These are phyloP conservation scores for Sitta carolinensis DNA, from an alignment of 2,797 vertebrate species.

Conservation along the genomic window DNA sequence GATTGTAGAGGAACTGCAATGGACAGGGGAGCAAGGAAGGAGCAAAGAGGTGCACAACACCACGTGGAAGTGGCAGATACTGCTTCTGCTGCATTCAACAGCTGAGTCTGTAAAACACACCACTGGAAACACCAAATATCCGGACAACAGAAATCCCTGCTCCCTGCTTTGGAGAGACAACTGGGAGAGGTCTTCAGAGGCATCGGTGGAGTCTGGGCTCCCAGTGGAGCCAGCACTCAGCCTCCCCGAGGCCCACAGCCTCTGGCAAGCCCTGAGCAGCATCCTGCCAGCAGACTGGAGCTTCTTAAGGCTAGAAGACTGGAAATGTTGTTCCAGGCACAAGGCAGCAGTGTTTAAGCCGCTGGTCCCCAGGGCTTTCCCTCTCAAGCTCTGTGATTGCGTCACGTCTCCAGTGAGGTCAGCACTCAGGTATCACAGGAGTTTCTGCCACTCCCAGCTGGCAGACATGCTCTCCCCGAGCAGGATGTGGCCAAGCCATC, in stretches of 20 bases:
- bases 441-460: neutral
- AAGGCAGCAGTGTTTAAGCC: conserved; percentile 62
- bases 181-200: neutral
- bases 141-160: neutral
- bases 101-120: neutral
- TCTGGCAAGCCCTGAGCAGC: neutral
- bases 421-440: neutral
- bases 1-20: rapidly evolving
- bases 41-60: neutral
- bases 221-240: rapidly evolving
- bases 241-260: neutral
- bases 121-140: neutral
- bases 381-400: neutral
- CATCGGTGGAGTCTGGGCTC: neutral
- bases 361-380: neutral
- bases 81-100: neutral
- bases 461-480: rapidly evolving
- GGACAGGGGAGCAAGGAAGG: neutral
- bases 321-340: conserved; percentile 59
- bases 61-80: neutral
- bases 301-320: conserved; percentile 42
- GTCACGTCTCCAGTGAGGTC: conserved; percentile 61
- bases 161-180: neutral
- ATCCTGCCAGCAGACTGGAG: neutral
- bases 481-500: conserved; percentile 16